Percentiles rank a stretch among this genome's conserved stretches.
These are phyloP conservation scores for Nomada lathburiana DNA, from an alignment of 2,888 invertebrate species.

Conservation along the genomic window DNA sequence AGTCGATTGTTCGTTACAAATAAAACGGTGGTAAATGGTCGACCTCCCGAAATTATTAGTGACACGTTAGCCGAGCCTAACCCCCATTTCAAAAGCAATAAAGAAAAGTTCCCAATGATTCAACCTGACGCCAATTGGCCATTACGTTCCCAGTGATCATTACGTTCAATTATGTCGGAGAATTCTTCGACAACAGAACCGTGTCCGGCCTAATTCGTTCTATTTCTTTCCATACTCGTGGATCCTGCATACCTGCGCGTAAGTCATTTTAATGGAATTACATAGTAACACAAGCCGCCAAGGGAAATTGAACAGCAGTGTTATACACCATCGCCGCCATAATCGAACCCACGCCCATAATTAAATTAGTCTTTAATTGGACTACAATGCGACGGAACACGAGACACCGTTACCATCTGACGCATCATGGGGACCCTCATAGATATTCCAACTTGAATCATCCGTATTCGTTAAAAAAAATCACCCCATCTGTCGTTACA, in stretches of 20 bases:
- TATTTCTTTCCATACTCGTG: slow-evolving; percentile 19
- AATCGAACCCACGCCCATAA: slow-evolving; percentile 41
- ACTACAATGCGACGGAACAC: slow-evolving; percentile 31
- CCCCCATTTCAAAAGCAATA: background rate
- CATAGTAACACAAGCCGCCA: background rate
- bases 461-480: background rate
- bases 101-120: background rate
- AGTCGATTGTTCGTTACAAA: no score
- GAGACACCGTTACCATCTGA: slow-evolving; percentile 22
- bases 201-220: slow-evolving; percentile 4
- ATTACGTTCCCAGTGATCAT: background rate
- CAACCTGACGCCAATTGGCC: background rate
- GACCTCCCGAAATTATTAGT: no score
- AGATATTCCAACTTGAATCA: slow-evolving; percentile 8
- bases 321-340: slow-evolving; percentile 14
- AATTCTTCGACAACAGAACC: slow-evolving; percentile 24
- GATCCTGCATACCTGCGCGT: background rate
- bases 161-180: slow-evolving; percentile 6
- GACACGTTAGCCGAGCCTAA: background rate
- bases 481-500: background rate
- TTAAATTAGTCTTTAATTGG: slow-evolving; percentile 48
- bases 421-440: background rate
- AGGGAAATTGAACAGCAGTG: slow-evolving; percentile 38
- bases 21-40: no score
- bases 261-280: slow-evolving; percentile 29